Base-by-base conservation (phyloP, 2,797 vertebrate species). In the Phrynocephalus forsythii region DNA sequence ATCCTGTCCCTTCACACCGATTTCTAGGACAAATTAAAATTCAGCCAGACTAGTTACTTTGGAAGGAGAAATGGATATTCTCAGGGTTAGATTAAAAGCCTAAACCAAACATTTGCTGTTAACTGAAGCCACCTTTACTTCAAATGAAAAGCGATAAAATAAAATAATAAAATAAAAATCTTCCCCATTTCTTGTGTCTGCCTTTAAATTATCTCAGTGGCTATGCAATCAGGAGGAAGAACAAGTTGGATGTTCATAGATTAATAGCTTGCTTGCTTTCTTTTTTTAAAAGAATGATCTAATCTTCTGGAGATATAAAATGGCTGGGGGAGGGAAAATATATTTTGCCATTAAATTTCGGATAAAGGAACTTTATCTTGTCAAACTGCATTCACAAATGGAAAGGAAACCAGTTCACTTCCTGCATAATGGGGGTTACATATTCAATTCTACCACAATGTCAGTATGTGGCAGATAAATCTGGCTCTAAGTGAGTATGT, bases 331-430 rank as follows among this genome's bases (percentile, higher is more conserved):
- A 90, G 15, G 84, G 85, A 91, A 87, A 91, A 91, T 91, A 86
- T 84, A 86, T 81, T 92, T 93, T 87, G 89, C 94, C 87, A 88
- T 93, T 94, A 95, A 94, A 94, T 90, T 92, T 18, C 90, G 91
- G 91, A 93, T 94, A 95, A 95, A 93, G 91, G 84, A 92, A 78
- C 88, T 94, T 95, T 95, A 94, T 95, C 94, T 94, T 88, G 82
- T 93, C 93, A 75, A 91, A 94, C 94, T 92, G 56, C 16, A 91
- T 94, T 87, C 84, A 92, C 94, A 94, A 92, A 94, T 92, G 68
- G 87, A 94, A 92, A 92, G 88, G 93, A 91, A 91, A 88, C 91
- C 90, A 44, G 91, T 93, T 93, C 94, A 92, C 79, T 91, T 87
- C 92, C 91, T 87, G 90, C 92, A 93, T 92, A 93, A 94, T 85